Evolutionary conservation across 2,888 invertebrate species (phyloP).

Genomic region (Acronicta leporina): DNA sequence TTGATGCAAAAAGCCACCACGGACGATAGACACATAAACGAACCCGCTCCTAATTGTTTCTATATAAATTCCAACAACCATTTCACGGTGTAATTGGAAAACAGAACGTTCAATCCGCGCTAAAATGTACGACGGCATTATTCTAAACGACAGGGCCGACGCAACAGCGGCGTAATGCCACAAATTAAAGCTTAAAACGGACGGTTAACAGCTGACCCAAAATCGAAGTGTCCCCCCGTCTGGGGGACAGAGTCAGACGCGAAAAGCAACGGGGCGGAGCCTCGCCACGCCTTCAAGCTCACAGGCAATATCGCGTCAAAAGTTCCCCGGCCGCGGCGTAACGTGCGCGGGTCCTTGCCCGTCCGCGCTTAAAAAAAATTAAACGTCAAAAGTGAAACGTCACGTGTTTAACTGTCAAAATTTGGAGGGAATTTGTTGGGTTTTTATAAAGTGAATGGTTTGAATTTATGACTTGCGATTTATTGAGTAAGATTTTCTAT

Average conservation of each 20-base stretch:
- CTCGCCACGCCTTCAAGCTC: constrained; percentile 81
- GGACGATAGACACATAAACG: constrained; percentile 34
- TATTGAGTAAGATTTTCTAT: neutral
- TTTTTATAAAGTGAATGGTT: constrained; percentile 38
- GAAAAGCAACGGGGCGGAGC: constrained; percentile 87
- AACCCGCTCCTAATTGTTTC: constrained; percentile 46
- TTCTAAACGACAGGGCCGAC: constrained; percentile 82
- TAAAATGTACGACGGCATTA: constrained; percentile 82
- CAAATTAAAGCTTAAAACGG: constrained; percentile 89
- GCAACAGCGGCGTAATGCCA: constrained; percentile 83
- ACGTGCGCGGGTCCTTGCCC: constrained; percentile 72
- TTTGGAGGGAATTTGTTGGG: constrained; percentile 47
- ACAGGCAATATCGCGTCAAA: constrained; percentile 81
- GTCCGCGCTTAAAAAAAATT: constrained; percentile 61
- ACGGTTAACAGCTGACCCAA: constrained; percentile 89
- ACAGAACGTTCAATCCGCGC: constrained; percentile 72
- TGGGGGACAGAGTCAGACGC: constrained; percentile 74
- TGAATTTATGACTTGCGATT: constrained; percentile 9
- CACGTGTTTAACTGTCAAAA: constrained; percentile 51
- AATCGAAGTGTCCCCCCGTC: constrained; percentile 81
- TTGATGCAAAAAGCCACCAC: constrained; percentile 28
- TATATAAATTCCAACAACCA: constrained; percentile 55
- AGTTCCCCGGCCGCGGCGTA: constrained; percentile 79
- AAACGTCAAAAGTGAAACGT: constrained; percentile 64
- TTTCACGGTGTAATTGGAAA: constrained; percentile 72